Evolutionary conservation across 2,797 vertebrate genomes (phyloP).

Genomic region (Periophthalmus magnuspinnatus): DNA sequence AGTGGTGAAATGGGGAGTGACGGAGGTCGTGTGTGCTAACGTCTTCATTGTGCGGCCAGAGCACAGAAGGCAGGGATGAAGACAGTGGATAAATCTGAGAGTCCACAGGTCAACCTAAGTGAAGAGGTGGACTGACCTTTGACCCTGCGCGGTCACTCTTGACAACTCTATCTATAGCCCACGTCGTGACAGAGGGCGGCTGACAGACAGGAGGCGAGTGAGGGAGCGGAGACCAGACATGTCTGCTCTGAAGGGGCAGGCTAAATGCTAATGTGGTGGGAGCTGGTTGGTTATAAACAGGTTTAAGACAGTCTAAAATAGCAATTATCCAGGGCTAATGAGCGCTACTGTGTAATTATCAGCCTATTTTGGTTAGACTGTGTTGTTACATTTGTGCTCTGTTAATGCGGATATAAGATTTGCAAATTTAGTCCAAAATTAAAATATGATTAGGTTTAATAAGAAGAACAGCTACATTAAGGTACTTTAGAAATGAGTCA

Average conservation of each 20-base stretch:
- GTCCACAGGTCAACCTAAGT: conserved; percentile 80
- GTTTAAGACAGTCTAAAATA: neutral
- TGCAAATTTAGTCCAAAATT: too few relatives aligned
- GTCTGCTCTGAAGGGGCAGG: conserved; percentile 35
- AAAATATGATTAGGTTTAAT: too few relatives aligned
- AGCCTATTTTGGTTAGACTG: neutral
- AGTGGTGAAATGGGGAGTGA: conserved; percentile 62
- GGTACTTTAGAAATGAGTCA: neutral
- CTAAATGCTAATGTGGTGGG: conserved; percentile 36
- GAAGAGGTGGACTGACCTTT: conserved; percentile 74
- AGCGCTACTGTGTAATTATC: neutral
- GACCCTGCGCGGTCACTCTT: conserved; percentile 65
- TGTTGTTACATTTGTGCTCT: neutral
- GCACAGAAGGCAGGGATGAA: conserved; percentile 42
- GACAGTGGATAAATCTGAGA: conserved; percentile 78
- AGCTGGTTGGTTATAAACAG: neutral
- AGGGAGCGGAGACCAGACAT: conserved; percentile 55
- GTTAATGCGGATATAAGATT: neutral
- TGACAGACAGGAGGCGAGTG: conserved; percentile 59
- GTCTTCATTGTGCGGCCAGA: conserved; percentile 63
- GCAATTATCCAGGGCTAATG: neutral
- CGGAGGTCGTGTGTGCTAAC: conserved; percentile 54
- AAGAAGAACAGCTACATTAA: neutral
- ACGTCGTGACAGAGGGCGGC: conserved; percentile 53
- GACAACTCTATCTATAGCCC: conserved; percentile 78